Percentiles rank a stretch among this genome's conserved stretches.
Evolutionary conservation across 2,797 vertebrate species (phyloP).

Genomic region (Lagocephalus sceleratus): DNA sequence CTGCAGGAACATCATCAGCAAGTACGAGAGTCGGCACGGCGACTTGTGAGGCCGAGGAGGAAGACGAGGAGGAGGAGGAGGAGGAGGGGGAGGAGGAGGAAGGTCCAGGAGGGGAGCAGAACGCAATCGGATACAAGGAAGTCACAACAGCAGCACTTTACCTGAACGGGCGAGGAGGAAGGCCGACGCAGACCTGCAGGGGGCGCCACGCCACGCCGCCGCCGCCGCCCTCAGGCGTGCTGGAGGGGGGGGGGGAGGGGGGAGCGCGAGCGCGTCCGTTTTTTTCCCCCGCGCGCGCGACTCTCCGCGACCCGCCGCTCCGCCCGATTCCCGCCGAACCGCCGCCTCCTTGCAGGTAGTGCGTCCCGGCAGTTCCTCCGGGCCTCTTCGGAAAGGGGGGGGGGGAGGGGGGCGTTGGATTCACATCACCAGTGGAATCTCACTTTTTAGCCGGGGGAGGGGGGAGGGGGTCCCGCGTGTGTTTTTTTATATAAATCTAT

Average conservation of each 20-base stretch:
- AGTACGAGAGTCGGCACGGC: conserved; percentile 87
- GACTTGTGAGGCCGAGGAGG: conserved; percentile 74
- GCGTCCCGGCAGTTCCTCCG: conserved; percentile 32
- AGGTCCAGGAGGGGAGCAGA: neutral
- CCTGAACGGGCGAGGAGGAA: conserved; percentile 43
- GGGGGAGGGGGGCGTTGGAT: conserved; percentile 36
- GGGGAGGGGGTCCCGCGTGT: conserved; percentile 38
- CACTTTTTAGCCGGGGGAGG: conserved; percentile 36
- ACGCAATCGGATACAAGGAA: conserved; percentile 46
- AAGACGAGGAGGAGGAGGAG: neutral
- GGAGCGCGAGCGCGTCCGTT: neutral
- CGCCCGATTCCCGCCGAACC: conserved; percentile 38
- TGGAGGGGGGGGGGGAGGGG: too few relatives aligned
- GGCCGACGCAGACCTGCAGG: conserved; percentile 55
- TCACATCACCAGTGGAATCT: conserved; percentile 63
- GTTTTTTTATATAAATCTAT: conserved; percentile 71
- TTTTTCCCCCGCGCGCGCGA: conserved; percentile 16
- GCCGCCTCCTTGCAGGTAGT: conserved; percentile 54
- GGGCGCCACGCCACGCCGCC: conserved; percentile 49
- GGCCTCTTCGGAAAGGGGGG: conserved; percentile 45
- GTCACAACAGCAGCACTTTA: conserved; percentile 70
- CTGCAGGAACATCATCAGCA: conserved; percentile 85
- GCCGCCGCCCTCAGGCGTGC: conserved; percentile 24
- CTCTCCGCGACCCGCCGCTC: conserved; percentile 35
- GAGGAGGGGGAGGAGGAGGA: conserved; percentile 1